These are phyloP conservation scores for Drosophila azteca DNA, from an alignment of 1,140 invertebrate species.

Conservation along the genomic window DNA sequence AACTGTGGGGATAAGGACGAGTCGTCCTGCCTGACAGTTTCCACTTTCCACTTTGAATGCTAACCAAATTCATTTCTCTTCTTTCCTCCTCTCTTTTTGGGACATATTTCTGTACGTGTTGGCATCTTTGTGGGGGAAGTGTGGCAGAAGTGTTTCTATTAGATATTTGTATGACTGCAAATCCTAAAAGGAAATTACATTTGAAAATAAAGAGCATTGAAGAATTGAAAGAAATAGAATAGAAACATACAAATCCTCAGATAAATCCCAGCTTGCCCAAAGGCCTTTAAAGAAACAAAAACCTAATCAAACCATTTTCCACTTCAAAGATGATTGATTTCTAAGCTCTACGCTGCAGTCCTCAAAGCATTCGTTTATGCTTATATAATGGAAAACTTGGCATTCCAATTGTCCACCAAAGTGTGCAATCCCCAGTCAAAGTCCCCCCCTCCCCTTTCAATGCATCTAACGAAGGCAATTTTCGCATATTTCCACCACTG, in stretches of 20 bases:
- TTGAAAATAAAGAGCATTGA: no score
- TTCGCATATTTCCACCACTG: conserved; percentile 29
- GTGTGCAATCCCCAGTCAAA: conserved; percentile 2
- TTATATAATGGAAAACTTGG: conserved; percentile 18
- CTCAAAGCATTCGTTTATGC: no score
- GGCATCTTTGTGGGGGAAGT: neutral
- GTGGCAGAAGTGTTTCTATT: no score
- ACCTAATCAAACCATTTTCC: no score
- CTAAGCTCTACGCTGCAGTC: no score
- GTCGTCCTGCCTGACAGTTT: conserved; percentile 3
- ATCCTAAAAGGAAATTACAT: no score
- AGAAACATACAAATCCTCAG: no score
- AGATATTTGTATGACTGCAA: no score
- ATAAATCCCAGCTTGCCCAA: no score
- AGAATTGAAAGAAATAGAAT: no score
- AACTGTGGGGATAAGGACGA: neutral
- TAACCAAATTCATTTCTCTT: conserved; percentile 11
- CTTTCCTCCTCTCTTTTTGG: neutral
- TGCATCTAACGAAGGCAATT: conserved; percentile 54
- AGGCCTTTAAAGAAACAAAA: no score
- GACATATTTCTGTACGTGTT: conserved; percentile 17
- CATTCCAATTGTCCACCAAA: conserved; percentile 23
- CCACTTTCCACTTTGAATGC: conserved; percentile 10
- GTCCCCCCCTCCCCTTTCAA: conserved; percentile 10
- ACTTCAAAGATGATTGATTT: no score